phyloP scores from a whole-genome alignment of 2,113 vertebrate species.

The Forbesichthys papilliferus region DNA sequence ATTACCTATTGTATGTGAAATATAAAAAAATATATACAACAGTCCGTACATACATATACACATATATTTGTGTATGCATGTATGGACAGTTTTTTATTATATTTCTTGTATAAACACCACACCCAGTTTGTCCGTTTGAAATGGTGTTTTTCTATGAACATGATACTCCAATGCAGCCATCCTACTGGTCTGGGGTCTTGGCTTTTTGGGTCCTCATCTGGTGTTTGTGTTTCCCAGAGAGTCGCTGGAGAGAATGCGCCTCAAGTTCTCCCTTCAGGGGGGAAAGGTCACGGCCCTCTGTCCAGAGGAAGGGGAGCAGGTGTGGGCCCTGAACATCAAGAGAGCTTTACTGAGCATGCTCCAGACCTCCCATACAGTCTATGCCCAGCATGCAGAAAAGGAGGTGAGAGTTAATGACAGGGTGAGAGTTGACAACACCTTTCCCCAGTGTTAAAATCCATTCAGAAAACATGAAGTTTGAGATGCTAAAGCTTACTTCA shows the following conservation, averaged over 20 bases:
- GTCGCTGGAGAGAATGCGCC: slow-evolving; percentile 76
- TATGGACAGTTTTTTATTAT: not conserved
- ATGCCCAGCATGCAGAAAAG: slow-evolving; percentile 56
- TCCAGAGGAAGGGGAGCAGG: slow-evolving; percentile 75
- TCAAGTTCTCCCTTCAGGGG: slow-evolving; percentile 79
- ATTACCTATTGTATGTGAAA: not conserved
- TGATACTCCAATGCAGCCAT: slow-evolving; percentile 61
- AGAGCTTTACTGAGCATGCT: slow-evolving; percentile 85
- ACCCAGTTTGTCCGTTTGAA: slow-evolving; percentile 18
- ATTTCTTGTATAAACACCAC: slow-evolving; percentile 1
- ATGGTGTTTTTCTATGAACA: slow-evolving; percentile 55
- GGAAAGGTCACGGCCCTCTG: slow-evolving; percentile 84
- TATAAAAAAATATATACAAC: no score
- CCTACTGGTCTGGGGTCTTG: slow-evolving; percentile 39
- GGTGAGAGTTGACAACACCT: not conserved
- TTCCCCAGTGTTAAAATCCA: no score
- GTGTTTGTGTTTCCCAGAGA: slow-evolving; percentile 77
- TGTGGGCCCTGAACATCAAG: slow-evolving; percentile 88
- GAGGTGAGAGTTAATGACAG: slow-evolving; percentile 75
- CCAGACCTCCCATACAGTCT: slow-evolving; percentile 69
- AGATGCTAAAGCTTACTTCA: no score
- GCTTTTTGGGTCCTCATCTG: slow-evolving; percentile 65
- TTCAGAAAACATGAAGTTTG: no score
- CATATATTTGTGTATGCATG: no score
- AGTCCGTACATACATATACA: not conserved